These are phyloP conservation scores for Vespertilio murinus DNA, from an alignment of 2,797 vertebrate species.

Conservation along the genomic window DNA sequence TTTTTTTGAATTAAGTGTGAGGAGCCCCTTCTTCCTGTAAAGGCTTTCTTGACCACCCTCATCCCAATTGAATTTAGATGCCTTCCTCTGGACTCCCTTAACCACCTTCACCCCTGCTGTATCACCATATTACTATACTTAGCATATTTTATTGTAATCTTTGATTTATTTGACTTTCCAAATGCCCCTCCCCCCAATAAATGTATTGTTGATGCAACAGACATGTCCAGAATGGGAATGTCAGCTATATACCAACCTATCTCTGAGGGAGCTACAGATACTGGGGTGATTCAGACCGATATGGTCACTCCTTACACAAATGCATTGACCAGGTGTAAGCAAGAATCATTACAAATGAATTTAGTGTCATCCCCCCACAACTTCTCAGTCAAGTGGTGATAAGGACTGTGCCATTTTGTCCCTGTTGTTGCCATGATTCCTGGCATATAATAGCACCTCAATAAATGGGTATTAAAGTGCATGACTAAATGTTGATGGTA, in stretches of 20 bases:
- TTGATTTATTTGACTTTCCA: slow-evolving; percentile 39
- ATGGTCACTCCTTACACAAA: neutral
- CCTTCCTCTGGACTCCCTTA: neutral
- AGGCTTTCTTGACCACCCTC: neutral
- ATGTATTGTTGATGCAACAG: neutral
- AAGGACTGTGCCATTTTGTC: neutral
- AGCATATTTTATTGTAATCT: slow-evolving; percentile 1
- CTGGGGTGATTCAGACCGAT: neutral
- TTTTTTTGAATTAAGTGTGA: slow-evolving; percentile 14
- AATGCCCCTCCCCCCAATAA: neutral
- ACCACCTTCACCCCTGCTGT: neutral
- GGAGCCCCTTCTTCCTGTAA: neutral
- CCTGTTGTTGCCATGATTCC: neutral
- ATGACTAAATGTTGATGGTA: neutral
- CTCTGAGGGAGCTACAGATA: neutral
- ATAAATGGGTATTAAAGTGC: slow-evolving; percentile 48
- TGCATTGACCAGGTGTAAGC: neutral
- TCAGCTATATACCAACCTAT: neutral
- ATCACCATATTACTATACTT: neutral
- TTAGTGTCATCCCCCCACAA: neutral
- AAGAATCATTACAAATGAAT: neutral
- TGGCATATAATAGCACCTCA: neutral
- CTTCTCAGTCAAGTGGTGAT: neutral
- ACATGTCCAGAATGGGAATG: neutral
- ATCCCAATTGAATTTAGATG: neutral